A percentile compares a stretch with the other conserved stretches of the same genome.
Evolutionary conservation across 2,888 invertebrate species (phyloP).

Genomic region (Tortrix viridana): DNA sequence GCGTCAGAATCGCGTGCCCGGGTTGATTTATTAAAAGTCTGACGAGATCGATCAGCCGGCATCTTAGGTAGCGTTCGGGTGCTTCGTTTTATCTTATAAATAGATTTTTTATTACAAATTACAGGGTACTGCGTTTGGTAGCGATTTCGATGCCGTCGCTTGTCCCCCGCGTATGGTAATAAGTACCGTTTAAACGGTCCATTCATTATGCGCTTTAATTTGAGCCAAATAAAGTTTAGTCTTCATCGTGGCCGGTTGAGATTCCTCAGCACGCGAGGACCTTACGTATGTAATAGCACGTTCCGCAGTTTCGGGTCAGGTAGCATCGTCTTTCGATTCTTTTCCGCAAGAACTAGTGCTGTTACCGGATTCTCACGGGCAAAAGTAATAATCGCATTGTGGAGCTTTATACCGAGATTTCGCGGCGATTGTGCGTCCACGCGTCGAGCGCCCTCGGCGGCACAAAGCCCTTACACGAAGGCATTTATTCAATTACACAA

Average conservation of each 20-base stretch:
- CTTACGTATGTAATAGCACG: slow-evolving; percentile 66
- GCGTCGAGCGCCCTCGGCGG: slow-evolving; percentile 45
- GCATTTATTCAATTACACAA: slow-evolving; percentile 81
- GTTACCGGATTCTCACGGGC: slow-evolving; percentile 43
- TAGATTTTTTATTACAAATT: slow-evolving; percentile 84
- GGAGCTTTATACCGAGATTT: slow-evolving; percentile 48
- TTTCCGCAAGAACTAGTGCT: slow-evolving; percentile 39
- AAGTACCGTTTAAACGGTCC: slow-evolving; percentile 55
- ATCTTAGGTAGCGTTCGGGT: slow-evolving; percentile 81
- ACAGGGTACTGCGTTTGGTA: slow-evolving; percentile 83
- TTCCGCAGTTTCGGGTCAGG: slow-evolving; percentile 66
- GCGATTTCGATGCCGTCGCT: slow-evolving; percentile 74
- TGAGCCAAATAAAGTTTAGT: slow-evolving; percentile 67
- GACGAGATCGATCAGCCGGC: slow-evolving; percentile 76
- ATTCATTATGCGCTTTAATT: slow-evolving; percentile 67
- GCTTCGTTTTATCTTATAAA: slow-evolving; percentile 83
- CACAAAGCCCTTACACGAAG: slow-evolving; percentile 63
- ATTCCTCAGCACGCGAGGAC: slow-evolving; percentile 44
- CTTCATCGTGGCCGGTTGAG: slow-evolving; percentile 51
- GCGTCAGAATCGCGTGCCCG: slow-evolving; percentile 73
- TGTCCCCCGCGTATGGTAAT: slow-evolving; percentile 57
- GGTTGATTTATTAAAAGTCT: slow-evolving; percentile 74
- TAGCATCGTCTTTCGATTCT: slow-evolving; percentile 53
- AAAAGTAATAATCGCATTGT: slow-evolving; percentile 48
- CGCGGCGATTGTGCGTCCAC: slow-evolving; percentile 47